Evolutionary conservation across 1,140 invertebrate genomes (phyloP).

Genomic region (Philopotamus ludificatus): DNA sequence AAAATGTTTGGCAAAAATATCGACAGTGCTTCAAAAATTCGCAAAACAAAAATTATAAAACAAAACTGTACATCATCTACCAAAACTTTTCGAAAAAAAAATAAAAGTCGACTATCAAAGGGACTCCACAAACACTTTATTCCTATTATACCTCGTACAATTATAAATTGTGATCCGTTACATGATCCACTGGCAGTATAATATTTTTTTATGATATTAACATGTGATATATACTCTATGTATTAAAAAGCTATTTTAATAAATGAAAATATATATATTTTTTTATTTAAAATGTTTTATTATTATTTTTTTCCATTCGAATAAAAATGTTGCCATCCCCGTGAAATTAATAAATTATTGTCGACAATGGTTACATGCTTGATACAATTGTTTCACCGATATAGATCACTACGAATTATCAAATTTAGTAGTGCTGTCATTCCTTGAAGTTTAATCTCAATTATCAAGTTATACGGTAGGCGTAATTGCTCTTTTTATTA

Average conservation of each 20-base stretch:
- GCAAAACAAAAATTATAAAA: neutral
- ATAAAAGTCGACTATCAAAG: neutral
- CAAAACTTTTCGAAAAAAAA: too few relatives aligned
- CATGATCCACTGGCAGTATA: slow-evolving; percentile 23
- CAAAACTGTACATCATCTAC: too few relatives aligned
- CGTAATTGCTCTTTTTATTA: slow-evolving; percentile 19
- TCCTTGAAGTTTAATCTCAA: neutral
- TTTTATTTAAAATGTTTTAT: neutral
- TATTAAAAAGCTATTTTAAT: too few relatives aligned
- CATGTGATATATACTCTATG: too few relatives aligned
- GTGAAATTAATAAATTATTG: too few relatives aligned
- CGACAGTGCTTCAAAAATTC: neutral
- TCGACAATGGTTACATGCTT: neutral
- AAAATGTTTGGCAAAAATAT: slow-evolving; percentile 31
- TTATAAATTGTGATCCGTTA: slow-evolving; percentile 1
- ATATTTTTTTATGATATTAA: too few relatives aligned
- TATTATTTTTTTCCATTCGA: neutral
- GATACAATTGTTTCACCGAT: neutral
- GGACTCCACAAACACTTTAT: slow-evolving; percentile 18
- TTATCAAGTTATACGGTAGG: slow-evolving; percentile 5
- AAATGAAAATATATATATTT: neutral
- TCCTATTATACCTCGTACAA: slow-evolving; percentile 11
- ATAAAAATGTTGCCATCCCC: too few relatives aligned
- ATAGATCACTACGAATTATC: neutral
- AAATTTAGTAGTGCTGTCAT: slow-evolving; percentile 8